Conservation (phyloP, 2,797 vertebrate species). For the Antennarius maculatus region DNA sequence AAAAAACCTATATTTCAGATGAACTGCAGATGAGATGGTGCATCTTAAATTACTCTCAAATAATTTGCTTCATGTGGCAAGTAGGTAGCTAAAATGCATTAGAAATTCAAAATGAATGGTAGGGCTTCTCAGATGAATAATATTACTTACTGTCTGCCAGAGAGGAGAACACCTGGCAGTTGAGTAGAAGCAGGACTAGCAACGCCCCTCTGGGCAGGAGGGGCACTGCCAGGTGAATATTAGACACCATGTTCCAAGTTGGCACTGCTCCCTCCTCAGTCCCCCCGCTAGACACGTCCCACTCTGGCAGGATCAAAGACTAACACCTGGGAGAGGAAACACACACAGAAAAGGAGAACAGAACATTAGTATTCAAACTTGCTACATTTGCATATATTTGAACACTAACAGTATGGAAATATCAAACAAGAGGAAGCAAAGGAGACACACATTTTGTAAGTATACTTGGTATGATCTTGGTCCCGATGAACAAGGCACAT, state of each 20-base stretch:
- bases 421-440: conserved; percentile 54
- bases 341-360: conserved; percentile 57
- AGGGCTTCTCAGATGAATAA: conserved; percentile 16
- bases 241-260: conserved; percentile 91
- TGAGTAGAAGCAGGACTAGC: conserved; percentile 82
- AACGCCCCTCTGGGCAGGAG: conserved; percentile 78
- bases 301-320: conserved; percentile 84
- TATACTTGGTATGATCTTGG: conserved; percentile 52
- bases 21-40: neutral
- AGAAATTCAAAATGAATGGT: conserved; percentile 12
- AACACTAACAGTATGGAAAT: conserved; percentile 60
- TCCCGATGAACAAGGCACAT: conserved; percentile 42
- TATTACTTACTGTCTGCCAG: conserved; percentile 89
- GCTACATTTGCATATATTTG: conserved; percentile 75
- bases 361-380: conserved; percentile 68
- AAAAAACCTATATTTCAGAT: conserved; percentile 6
- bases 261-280: conserved; percentile 84
- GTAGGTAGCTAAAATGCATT: neutral
- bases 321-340: conserved; percentile 80
- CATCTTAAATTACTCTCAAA: conserved; percentile 1
- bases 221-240: conserved; percentile 81
- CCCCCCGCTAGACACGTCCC: conserved; percentile 78
- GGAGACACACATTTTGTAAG: conserved; percentile 35
- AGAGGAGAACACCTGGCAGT: conserved; percentile 83
- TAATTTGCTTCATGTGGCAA: conserved; percentile 6